Evolutionary conservation across 64 coral and sea anemone genomes (phyloP).

Genomic region (Montipora capricornis): DNA sequence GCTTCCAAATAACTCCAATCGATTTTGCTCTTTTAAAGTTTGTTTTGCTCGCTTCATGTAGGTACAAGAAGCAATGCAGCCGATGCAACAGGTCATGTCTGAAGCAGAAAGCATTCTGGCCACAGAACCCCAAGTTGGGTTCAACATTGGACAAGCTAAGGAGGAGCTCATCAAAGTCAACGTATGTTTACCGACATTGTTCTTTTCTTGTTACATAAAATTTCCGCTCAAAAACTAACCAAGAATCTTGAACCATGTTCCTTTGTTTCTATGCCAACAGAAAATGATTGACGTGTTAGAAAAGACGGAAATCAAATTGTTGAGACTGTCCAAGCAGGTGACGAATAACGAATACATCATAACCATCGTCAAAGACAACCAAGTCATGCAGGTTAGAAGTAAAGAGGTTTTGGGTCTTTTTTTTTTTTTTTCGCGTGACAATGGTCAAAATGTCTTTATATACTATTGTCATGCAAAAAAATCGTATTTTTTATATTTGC

Average conservation of each 20-base stretch:
- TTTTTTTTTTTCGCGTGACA: background rate
- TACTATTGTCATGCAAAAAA: background rate
- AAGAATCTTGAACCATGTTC: background rate
- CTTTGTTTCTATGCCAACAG: constrained; percentile 17
- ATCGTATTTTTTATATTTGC: no score
- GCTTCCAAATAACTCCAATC: no score
- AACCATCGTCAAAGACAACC: constrained; percentile 92
- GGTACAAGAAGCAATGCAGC: constrained; percentile 84
- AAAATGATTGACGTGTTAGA: constrained; percentile 82
- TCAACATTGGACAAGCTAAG: constrained; percentile 80
- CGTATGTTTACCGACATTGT: constrained; percentile 42
- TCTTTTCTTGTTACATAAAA: background rate
- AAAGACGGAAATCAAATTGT: constrained; percentile 84
- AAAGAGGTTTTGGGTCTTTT: background rate
- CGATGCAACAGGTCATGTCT: constrained; percentile 91
- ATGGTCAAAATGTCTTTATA: background rate
- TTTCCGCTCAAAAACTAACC: background rate
- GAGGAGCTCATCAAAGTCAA: constrained; percentile 90
- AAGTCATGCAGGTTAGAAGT: constrained; percentile 78
- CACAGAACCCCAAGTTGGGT: constrained; percentile 76
- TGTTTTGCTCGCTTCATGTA: background rate
- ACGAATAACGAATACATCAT: constrained; percentile 98
- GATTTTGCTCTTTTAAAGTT: background rate
- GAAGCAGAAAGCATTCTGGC: constrained; percentile 85
- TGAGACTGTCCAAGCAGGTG: constrained; percentile 86